Evolutionary conservation across 1,140 invertebrate species (phyloP).

Genomic region (Zaprionus gabonicus): DNA sequence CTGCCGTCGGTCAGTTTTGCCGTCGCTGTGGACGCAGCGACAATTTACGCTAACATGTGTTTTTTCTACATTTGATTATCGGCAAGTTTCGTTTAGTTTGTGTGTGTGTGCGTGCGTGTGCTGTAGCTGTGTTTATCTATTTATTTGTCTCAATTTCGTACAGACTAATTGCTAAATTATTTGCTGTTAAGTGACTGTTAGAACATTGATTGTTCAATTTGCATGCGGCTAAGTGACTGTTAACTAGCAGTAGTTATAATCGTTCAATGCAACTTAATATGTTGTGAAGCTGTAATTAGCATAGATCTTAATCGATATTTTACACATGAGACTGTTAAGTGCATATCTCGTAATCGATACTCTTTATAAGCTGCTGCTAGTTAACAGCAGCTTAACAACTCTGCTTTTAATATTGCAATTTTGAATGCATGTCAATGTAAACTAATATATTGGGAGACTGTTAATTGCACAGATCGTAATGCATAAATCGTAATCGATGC

Average conservation of each 20-base stretch:
- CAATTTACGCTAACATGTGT: constrained; percentile 63
- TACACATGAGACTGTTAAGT: too few relatives aligned
- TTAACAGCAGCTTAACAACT: too few relatives aligned
- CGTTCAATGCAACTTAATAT: background rate
- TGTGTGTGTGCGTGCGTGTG: background rate
- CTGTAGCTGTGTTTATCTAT: background rate
- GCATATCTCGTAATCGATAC: too few relatives aligned
- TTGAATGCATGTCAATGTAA: too few relatives aligned
- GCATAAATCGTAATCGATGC: too few relatives aligned
- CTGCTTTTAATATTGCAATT: too few relatives aligned
- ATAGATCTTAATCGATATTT: too few relatives aligned
- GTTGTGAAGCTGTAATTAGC: too few relatives aligned
- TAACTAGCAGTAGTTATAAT: background rate
- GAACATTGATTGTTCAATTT: background rate
- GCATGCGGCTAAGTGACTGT: background rate
- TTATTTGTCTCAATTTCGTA: background rate
- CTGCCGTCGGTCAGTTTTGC: constrained; percentile 4
- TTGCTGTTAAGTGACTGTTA: constrained; percentile 6
- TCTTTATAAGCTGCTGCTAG: too few relatives aligned
- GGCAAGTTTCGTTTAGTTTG: background rate
- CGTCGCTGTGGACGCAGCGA: background rate
- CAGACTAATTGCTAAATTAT: background rate
- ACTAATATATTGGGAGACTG: too few relatives aligned
- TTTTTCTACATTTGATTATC: constrained; percentile 23
- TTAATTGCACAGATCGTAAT: too few relatives aligned